phyloP scores from a whole-genome alignment of 2,797 vertebrate species.

The Eurystomus glaucurus region DNA sequence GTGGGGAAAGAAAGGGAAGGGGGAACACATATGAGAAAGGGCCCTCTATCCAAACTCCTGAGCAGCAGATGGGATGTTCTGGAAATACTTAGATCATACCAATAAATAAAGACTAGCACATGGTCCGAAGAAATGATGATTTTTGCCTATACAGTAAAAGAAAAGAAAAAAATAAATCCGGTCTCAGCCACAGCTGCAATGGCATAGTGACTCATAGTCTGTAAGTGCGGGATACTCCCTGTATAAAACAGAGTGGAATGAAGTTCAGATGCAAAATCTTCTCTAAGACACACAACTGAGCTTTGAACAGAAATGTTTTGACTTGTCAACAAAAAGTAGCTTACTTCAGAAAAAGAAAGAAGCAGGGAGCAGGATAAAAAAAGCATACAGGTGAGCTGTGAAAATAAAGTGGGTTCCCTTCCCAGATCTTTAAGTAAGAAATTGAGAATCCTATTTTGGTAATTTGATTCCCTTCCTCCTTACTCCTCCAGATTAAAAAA shows the following conservation, averaged over 20 bases:
- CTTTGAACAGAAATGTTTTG: conserved; percentile 37
- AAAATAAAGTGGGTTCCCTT: not conserved
- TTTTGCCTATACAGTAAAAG: not conserved
- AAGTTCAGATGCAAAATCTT: conserved; percentile 38
- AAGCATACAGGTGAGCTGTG: not conserved
- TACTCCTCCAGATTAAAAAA: not conserved
- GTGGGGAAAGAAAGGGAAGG: not conserved
- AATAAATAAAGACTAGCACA: conserved; percentile 44
- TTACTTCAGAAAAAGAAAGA: not conserved
- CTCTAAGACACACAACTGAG: not conserved
- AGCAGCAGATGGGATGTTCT: conserved; percentile 7
- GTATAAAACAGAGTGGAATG: conserved; percentile 32
- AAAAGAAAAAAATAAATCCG: not conserved
- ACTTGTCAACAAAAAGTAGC: not conserved
- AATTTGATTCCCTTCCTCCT: not conserved
- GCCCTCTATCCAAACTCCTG: not conserved
- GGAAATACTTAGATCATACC: conserved; percentile 35
- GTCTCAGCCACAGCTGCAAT: conserved; percentile 50
- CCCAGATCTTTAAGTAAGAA: not conserved
- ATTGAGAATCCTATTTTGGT: not conserved
- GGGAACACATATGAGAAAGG: not conserved
- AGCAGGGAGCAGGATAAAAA: not conserved
- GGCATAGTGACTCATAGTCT: conserved; percentile 56
- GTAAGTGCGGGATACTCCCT: conserved; percentile 58
- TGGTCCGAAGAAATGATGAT: not conserved